Evolutionary conservation across 2,113 vertebrate species (phyloP).

Genomic region (Pachypanchax playfairii): DNA sequence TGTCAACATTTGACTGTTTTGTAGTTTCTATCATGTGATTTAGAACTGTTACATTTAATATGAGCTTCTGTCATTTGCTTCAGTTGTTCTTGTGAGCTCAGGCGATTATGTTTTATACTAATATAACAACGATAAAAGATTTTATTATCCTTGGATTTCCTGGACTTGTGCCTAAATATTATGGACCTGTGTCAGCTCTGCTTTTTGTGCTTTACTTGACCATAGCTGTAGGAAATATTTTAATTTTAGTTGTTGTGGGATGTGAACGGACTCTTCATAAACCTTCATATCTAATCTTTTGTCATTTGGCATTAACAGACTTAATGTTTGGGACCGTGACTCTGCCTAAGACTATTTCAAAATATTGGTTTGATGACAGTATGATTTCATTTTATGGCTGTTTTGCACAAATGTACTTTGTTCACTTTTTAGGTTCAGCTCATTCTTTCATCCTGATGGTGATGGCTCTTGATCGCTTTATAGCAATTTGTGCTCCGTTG

Average conservation of each 20-base stretch:
- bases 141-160: slow-evolving; percentile 61
- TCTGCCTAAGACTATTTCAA: slow-evolving; percentile 56
- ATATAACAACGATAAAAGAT: slow-evolving; percentile 34
- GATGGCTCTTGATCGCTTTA: slow-evolving; percentile 71
- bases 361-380: slow-evolving; percentile 53
- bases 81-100: neutral
- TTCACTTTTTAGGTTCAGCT: slow-evolving; percentile 52
- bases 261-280: slow-evolving; percentile 61
- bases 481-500: slow-evolving; percentile 61
- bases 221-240: slow-evolving; percentile 58
- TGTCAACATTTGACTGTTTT: neutral
- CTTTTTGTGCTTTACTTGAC: slow-evolving; percentile 48
- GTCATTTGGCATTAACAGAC: slow-evolving; percentile 64
- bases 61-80: neutral
- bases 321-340: slow-evolving; percentile 57
- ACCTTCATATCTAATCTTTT: slow-evolving; percentile 68
- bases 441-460: slow-evolving; percentile 67
- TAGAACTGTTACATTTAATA: neutral
- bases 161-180: slow-evolving; percentile 47
- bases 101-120: slow-evolving; percentile 21
- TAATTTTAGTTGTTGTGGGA: slow-evolving; percentile 56
- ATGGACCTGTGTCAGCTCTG: slow-evolving; percentile 28
- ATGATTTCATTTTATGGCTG: slow-evolving; percentile 54
- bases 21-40: no score
- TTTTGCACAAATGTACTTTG: slow-evolving; percentile 70